A percentile compares a stretch with the other conserved stretches of the same genome.
Conservation (phyloP, 2,888 invertebrate species). For the Muscina levida region DNA sequence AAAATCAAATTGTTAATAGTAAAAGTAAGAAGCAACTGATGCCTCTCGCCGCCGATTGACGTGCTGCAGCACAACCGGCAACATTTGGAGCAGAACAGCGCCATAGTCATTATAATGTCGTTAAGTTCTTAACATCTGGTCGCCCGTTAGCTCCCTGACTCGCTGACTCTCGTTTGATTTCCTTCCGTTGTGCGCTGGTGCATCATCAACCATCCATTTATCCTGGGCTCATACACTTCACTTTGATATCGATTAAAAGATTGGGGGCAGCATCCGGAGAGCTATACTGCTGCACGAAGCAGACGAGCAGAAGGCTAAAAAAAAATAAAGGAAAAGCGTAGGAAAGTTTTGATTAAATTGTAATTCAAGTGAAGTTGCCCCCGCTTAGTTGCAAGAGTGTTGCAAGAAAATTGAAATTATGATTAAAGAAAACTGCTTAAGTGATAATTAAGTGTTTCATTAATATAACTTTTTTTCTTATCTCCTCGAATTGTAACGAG, state of each 20-base stretch:
- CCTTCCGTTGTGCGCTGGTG: constrained; percentile 19
- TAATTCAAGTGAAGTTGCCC: constrained; percentile 27
- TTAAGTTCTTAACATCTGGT: constrained; percentile 45
- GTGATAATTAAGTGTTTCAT: constrained; percentile 32
- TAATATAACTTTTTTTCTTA: constrained; percentile 25
- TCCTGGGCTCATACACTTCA: neutral
- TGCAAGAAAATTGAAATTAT: constrained; percentile 33
- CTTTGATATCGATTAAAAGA: constrained; percentile 34
- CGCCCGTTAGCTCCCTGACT: neutral
- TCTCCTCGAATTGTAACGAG: too few species aligned
- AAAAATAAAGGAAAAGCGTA: neutral
- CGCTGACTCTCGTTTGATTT: constrained; percentile 1
- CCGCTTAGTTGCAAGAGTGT: neutral
- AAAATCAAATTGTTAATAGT: constrained; percentile 52
- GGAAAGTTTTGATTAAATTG: constrained; percentile 41
- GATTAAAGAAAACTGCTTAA: constrained; percentile 38
- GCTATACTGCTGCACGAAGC: neutral
- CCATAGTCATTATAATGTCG: constrained; percentile 49
- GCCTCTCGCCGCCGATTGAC: neutral
- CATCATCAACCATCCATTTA: neutral
- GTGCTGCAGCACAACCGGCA: neutral
- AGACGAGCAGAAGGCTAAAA: too few species aligned
- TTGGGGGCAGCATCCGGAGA: neutral
- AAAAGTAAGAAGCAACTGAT: constrained; percentile 29
- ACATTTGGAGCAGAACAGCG: neutral